phyloP scores from a whole-genome alignment of 2,113 vertebrate species.

The Pseudolaguvia tuberculata region DNA sequence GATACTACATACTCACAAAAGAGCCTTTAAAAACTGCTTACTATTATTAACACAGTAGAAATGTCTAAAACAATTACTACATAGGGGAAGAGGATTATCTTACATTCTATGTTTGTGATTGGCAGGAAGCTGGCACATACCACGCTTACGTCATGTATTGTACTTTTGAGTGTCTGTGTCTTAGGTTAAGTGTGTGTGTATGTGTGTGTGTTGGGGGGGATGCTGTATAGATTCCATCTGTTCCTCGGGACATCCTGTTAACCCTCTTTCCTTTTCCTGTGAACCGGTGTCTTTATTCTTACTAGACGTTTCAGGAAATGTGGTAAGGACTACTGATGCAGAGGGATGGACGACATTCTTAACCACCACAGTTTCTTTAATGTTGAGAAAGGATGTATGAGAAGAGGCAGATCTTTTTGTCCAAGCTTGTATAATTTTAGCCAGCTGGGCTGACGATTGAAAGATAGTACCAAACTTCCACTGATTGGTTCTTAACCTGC shows the following conservation, averaged over 20 bases:
- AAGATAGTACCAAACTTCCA: no score
- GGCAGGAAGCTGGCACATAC: not conserved
- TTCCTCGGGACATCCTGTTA: slow-evolving; percentile 33
- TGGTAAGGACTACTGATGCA: not conserved
- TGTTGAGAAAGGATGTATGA: not conserved
- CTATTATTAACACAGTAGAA: slow-evolving; percentile 9
- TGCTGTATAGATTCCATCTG: slow-evolving; percentile 36
- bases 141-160: not conserved
- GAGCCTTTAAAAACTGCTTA: slow-evolving; percentile 6
- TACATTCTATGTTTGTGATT: not conserved
- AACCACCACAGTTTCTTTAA: not conserved
- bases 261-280: slow-evolving; percentile 37
- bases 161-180: slow-evolving; percentile 6
- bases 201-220: no score
- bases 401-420: not conserved
- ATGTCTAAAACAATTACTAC: not conserved
- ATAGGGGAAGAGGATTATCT: not conserved
- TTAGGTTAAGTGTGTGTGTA: not conserved
- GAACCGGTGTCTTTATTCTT: slow-evolving; percentile 22
- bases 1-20: not conserved
- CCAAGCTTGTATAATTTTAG: not conserved
- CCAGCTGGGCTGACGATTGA: no score
- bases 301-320: slow-evolving; percentile 2
- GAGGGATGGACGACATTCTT: not conserved
- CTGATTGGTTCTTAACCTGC: no score